Evolutionary conservation across 2,113 vertebrate species (phyloP).

Genomic region (Aythya baeri): DNA sequence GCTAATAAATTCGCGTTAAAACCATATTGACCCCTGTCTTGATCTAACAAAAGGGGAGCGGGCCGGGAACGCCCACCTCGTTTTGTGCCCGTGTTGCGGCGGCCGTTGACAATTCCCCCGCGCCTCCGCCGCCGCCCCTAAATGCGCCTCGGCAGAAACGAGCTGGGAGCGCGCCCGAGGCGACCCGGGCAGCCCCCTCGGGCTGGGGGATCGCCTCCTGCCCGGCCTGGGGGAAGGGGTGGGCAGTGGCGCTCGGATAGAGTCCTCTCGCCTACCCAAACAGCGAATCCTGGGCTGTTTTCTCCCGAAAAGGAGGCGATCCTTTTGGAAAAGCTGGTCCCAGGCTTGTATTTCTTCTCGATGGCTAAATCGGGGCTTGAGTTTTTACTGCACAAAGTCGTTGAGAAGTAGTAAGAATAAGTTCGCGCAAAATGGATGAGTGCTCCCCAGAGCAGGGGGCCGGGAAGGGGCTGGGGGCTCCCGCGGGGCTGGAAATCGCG

Average conservation of each 20-base stretch:
- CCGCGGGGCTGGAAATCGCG: neutral
- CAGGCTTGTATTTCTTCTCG: neutral
- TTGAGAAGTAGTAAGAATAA: neutral
- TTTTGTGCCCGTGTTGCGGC: conserved; percentile 49
- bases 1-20: conserved; percentile 82
- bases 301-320: neutral
- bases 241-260: neutral
- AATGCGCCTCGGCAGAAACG: neutral
- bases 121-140: neutral
- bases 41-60: conserved; percentile 73
- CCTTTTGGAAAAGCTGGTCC: neutral
- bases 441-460: neutral
- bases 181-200: neutral
- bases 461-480: neutral
- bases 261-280: neutral
- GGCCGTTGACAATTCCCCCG: neutral
- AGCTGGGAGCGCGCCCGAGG: neutral
- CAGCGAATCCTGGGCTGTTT: neutral
- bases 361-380: neutral
- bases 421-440: neutral
- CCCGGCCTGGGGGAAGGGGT: neutral
- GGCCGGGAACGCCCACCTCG: conserved; percentile 61
- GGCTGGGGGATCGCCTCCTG: neutral
- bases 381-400: neutral
- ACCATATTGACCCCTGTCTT: conserved; percentile 83